Evolutionary conservation across 2,113 vertebrate genomes (phyloP), one percentile per base, ranked within the genome.

Genomic region (Apteryx mantelli): DNA sequence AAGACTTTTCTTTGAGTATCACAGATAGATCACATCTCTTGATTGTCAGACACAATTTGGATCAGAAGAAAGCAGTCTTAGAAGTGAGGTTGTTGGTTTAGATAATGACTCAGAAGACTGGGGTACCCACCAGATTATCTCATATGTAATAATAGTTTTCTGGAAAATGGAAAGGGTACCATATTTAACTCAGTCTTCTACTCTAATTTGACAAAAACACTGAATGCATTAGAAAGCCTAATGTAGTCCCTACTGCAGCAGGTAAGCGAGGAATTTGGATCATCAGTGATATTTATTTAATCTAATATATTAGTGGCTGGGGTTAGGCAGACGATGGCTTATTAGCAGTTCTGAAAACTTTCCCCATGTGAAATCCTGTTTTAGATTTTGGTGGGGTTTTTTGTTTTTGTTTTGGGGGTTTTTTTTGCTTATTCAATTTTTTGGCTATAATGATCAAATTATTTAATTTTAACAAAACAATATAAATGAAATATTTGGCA

Each of bases 381-480:
- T 86, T 64, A 71, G 55, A 5, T 3, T n/a, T 58, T 70, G 7
- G 44, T 3, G 44, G 14, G 16, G 5, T 46, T 46, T 46, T 46
- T 14, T 46, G 14, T 46, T 46, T 46, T 46, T 46, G 12, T 44
- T 65, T 40, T 66, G 9, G 6, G 3, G 1, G 0, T 2, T 25
- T 42, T 40, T 42, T 36, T 55, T 5, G 2, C 0, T 20, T 19
- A 7, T 42, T 30, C 26, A 4, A 5, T 17, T 24, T 44, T 44
- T 15, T 6, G 3, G 1, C 4, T 6, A 9, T 24, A 38, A 38
- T 14, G 0, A 53, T 68, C 11, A 60, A 34, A 80, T 38, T 28
- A 86, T 44, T 52, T 36, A n/a, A 17, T 20, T 87, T 30, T 36
- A 36, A 46, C 30, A 25, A 40, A 42, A 56, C 6, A 75, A 34